phyloP scores from a whole-genome alignment of 2,888 invertebrate genomes.

The Loripinus fragilis region DNA sequence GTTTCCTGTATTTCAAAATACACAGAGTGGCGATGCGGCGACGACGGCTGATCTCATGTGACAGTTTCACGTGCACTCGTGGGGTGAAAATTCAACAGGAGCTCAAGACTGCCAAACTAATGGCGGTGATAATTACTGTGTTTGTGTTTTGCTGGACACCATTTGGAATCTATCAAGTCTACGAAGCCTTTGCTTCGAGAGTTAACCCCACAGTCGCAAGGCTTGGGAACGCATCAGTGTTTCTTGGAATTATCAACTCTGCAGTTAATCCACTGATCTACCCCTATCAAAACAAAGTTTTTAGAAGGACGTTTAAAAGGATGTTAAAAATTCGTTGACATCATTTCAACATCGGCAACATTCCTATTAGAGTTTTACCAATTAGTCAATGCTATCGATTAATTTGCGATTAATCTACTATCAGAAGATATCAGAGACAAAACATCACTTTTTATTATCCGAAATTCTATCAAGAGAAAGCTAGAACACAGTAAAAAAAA shows the following conservation, averaged over 20 bases:
- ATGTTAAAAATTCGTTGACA: conserved; percentile 27
- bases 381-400: no score
- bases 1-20: conserved; percentile 10
- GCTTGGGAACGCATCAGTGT: conserved; percentile 17
- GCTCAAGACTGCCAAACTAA: not conserved
- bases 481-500: no score
- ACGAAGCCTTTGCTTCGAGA: not conserved
- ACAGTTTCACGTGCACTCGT: not conserved
- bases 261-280: conserved; percentile 18
- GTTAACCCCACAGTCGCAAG: not conserved
- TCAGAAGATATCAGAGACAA: no score
- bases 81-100: not conserved
- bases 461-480: no score
- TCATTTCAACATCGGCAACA: no score
- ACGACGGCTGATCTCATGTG: not conserved
- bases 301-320: conserved; percentile 14
- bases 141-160: conserved; percentile 39
- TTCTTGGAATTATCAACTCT: conserved; percentile 33
- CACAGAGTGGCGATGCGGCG: not conserved
- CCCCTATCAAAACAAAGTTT: conserved; percentile 20
- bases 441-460: no score
- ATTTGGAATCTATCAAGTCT: conserved; percentile 17
- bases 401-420: no score
- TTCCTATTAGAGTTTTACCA: no score
- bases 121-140: conserved; percentile 16